Conservation (phyloP, 2,113 vertebrate genomes). For the Cryptotis parvus region DNA sequence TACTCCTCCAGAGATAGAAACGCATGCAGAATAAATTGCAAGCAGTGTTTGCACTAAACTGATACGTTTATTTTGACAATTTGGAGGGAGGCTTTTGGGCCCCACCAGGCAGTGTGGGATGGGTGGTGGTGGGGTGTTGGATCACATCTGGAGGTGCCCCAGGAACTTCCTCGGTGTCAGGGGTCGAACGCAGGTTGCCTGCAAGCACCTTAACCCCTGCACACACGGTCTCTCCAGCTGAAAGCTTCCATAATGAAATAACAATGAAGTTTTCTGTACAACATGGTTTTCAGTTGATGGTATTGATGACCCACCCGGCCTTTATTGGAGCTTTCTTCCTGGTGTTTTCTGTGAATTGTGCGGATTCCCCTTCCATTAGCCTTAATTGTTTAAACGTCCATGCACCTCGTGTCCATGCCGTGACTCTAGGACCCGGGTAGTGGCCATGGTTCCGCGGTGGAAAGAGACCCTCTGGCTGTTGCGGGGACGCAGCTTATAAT, state of each 20-base stretch:
- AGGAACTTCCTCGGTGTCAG: no score
- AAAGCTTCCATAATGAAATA: background rate
- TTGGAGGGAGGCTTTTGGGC: no score
- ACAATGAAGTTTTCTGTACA: background rate
- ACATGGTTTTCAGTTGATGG: background rate
- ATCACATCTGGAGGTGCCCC: no score
- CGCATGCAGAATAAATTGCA: background rate
- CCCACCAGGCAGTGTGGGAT: no score
- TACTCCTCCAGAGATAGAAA: background rate
- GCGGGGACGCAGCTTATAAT: background rate
- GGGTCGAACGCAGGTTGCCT: no score
- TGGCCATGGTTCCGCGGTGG: background rate
- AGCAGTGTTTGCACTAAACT: background rate
- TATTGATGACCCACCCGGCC: background rate
- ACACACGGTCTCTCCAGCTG: no score
- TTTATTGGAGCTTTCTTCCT: background rate
- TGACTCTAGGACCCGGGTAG: background rate
- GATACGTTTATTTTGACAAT: background rate
- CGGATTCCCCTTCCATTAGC: no score
- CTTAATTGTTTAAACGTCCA: no score
- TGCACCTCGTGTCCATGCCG: no score
- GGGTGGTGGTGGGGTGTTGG: no score
- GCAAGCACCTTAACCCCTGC: no score
- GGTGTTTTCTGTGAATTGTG: constrained; percentile 26
- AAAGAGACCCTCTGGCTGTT: background rate